phyloP scores from a whole-genome alignment of 2,113 vertebrate genomes.

The Potamarius usumacintae region DNA sequence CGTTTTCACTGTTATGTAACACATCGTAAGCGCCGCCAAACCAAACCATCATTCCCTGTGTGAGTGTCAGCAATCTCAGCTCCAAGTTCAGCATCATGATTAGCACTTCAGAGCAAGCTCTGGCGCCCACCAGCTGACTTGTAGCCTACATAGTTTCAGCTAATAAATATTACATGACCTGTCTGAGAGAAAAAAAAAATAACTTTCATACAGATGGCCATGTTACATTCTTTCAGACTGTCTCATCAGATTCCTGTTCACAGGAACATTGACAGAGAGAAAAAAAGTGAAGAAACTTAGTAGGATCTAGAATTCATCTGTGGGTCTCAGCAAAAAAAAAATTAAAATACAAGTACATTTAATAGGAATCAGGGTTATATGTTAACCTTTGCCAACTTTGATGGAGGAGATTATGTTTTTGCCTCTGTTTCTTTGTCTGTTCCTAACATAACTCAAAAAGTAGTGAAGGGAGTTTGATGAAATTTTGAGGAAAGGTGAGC shows the following conservation, averaged over 20 bases:
- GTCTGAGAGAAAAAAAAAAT: slow-evolving; percentile 20
- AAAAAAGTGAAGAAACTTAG: neutral
- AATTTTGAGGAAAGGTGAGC: no score
- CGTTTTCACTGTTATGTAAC: slow-evolving; percentile 53
- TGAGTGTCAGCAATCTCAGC: slow-evolving; percentile 14
- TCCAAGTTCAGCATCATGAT: slow-evolving; percentile 37
- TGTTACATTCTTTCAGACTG: slow-evolving; percentile 12
- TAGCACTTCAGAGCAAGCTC: slow-evolving; percentile 50
- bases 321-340: neutral
- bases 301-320: neutral
- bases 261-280: neutral
- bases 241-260: neutral
- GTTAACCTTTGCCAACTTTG: neutral
- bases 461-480: no score
- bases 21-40: slow-evolving; percentile 35
- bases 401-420: no score
- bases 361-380: neutral
- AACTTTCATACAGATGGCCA: slow-evolving; percentile 5
- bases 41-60: slow-evolving; percentile 2
- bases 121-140: slow-evolving; percentile 40
- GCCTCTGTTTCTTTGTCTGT: no score
- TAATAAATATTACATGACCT: slow-evolving; percentile 52
- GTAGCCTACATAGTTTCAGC: slow-evolving; percentile 29
- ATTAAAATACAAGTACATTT: neutral
- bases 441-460: no score